Evolutionary conservation across 2,797 vertebrate species (phyloP).

Genomic region (Rachycentron canadum): DNA sequence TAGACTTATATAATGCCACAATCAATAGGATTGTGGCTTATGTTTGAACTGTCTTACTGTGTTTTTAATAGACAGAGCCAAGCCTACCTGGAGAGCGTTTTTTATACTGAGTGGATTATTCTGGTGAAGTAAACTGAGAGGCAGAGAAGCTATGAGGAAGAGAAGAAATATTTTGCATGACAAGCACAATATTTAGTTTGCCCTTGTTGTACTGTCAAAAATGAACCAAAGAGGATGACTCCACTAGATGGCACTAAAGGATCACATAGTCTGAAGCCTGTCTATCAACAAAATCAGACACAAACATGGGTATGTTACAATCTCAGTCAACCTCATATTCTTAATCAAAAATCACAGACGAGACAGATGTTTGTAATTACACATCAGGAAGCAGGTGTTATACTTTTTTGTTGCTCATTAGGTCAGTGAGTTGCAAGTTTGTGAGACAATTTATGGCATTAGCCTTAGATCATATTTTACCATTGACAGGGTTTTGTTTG

Average conservation of each 20-base stretch:
- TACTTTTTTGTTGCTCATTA: neutral
- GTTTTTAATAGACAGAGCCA: neutral
- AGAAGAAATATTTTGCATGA: neutral
- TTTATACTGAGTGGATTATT: neutral
- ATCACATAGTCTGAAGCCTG: neutral
- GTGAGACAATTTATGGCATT: neutral
- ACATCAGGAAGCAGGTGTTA: neutral
- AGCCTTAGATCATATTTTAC: too few species aligned
- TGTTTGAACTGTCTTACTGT: neutral
- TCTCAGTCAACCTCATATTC: neutral
- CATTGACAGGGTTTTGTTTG: too few species aligned
- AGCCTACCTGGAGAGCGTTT: neutral
- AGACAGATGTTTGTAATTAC: neutral
- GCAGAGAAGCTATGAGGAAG: neutral
- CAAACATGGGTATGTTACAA: neutral
- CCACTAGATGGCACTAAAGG: conserved; percentile 65
- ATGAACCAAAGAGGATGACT: neutral
- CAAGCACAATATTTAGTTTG: neutral
- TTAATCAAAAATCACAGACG: neutral
- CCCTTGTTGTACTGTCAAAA: rapidly evolving
- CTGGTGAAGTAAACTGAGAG: neutral
- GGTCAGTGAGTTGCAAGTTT: neutral
- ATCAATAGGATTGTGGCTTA: too few species aligned
- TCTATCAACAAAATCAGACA: neutral
- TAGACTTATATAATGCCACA: too few species aligned